Evolutionary conservation across 1,140 invertebrate species (phyloP).

Genomic region (Drosophila pectinifera): DNA sequence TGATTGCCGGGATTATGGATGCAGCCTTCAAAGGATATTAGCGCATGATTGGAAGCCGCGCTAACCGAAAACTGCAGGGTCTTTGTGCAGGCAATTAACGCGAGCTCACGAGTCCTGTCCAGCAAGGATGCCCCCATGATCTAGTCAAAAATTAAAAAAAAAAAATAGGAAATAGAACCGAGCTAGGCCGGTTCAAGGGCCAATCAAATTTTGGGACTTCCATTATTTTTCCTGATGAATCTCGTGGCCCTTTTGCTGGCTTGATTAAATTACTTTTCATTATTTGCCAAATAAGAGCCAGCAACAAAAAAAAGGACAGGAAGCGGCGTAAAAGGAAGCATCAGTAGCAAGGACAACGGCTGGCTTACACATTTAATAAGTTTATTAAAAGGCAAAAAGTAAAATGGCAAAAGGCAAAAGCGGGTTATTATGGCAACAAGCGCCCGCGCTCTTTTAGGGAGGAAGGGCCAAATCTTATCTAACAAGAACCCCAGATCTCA

Average conservation of each 20-base stretch:
- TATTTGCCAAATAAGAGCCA: constrained; percentile 76
- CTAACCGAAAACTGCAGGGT: constrained; percentile 57
- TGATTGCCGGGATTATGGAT: constrained; percentile 32
- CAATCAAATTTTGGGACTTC: constrained; percentile 66
- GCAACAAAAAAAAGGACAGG: neutral
- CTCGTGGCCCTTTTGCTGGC: constrained; percentile 68
- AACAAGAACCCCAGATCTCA: constrained; percentile 40
- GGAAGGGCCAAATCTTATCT: constrained; percentile 53
- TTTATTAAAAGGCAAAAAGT: constrained; percentile 75
- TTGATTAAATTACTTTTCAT: constrained; percentile 84
- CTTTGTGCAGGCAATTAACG: constrained; percentile 67
- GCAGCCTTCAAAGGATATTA: constrained; percentile 71
- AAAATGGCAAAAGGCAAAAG: constrained; percentile 46
- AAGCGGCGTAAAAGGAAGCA: constrained; percentile 9
- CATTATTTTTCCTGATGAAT: constrained; percentile 55
- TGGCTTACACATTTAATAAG: constrained; percentile 82
- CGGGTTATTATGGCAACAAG: constrained; percentile 62
- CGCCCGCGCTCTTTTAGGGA: neutral
- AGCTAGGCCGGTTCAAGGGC: constrained; percentile 34
- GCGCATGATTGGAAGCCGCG: constrained; percentile 69
- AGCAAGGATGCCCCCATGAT: constrained; percentile 6
- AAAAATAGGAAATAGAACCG: neutral
- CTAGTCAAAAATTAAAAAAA: constrained; percentile 12
- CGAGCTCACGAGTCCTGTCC: constrained; percentile 12
- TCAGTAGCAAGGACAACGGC: constrained; percentile 51